These are phyloP conservation scores for Odontocerum albicorne DNA, from an alignment of 2,888 invertebrate species.

Conservation along the genomic window DNA sequence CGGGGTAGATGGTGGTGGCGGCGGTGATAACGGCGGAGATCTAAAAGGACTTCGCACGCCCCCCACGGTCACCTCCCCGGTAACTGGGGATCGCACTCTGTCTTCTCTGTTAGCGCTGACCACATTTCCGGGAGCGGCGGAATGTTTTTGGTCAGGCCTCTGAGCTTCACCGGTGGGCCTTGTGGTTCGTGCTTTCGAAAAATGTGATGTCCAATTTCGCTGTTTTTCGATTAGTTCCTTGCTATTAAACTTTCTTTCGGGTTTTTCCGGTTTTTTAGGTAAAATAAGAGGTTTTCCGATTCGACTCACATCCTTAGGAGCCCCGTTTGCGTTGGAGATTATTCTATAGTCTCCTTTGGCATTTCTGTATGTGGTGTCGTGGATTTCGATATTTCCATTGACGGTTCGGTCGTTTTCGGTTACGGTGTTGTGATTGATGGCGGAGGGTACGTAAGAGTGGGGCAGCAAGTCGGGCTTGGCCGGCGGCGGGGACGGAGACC, in stretches of 20 bases:
- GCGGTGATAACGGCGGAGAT: constrained; percentile 39
- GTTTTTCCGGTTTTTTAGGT: constrained; percentile 77
- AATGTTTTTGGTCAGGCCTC: constrained; percentile 57
- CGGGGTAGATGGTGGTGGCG: constrained; percentile 37
- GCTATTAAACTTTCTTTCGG: constrained; percentile 79
- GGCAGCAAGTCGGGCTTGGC: constrained; percentile 58
- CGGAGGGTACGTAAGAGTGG: constrained; percentile 48
- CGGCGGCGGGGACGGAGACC: constrained; percentile 46
- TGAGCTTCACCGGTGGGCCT: constrained; percentile 67
- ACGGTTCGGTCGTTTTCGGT: constrained; percentile 43
- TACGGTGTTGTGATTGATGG: constrained; percentile 41
- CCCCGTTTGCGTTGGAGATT: constrained; percentile 47
- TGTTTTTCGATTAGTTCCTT: constrained; percentile 89
- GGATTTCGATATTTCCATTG: constrained; percentile 51
- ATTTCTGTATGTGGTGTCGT: constrained; percentile 42
- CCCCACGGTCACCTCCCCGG: constrained; percentile 41
- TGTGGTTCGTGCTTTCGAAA: constrained; percentile 73
- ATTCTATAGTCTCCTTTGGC: constrained; percentile 39
- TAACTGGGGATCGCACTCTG: constrained; percentile 43
- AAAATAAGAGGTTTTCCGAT: constrained; percentile 59
- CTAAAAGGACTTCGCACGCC: constrained; percentile 41
- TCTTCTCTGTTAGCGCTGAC: constrained; percentile 31
- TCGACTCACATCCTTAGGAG: constrained; percentile 48
- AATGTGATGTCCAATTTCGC: constrained; percentile 90
- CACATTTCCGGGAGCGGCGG: constrained; percentile 32